Percentiles rank a stretch among this genome's conserved stretches.
These are phyloP conservation scores for Xestia rhomboidea DNA, from an alignment of 2,888 invertebrate species.

Conservation along the genomic window DNA sequence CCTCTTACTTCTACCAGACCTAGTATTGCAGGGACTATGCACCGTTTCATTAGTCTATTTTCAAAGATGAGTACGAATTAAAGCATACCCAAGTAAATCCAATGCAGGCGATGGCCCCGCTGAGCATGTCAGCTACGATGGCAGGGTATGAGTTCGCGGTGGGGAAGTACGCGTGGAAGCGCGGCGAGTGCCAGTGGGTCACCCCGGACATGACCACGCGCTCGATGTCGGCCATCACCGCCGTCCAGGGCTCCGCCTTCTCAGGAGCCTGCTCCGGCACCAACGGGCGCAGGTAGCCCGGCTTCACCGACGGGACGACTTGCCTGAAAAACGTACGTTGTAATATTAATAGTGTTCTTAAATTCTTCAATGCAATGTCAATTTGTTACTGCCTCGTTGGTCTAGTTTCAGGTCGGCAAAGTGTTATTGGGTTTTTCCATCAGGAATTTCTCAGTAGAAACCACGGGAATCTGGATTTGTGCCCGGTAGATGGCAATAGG, in stretches of 20 bases:
- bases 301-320: conserved; percentile 97
- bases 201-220: conserved; percentile 99
- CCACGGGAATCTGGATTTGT: not conserved
- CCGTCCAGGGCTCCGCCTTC: conserved; percentile 96
- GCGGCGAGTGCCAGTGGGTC: conserved; percentile 99
- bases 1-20: not conserved
- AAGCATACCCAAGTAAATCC: conserved; percentile 97
- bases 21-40: not conserved
- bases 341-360: not conserved
- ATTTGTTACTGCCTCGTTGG: not conserved
- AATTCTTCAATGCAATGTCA: not conserved
- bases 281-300: conserved; percentile 97
- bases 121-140: conserved; percentile 98
- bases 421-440: not conserved
- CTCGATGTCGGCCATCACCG: conserved; percentile 98
- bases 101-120: conserved; percentile 98
- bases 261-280: conserved; percentile 96
- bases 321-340: conserved; percentile 87
- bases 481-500: not conserved
- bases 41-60: not conserved
- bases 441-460: not conserved
- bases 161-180: conserved; percentile 98
- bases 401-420: not conserved
- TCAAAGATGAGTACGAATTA: not conserved
- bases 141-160: conserved; percentile 98